Evolutionary conservation across 2,888 invertebrate genomes (phyloP), one percentile per base, ranked within the genome.

Genomic region (Operophtera brumata): DNA sequence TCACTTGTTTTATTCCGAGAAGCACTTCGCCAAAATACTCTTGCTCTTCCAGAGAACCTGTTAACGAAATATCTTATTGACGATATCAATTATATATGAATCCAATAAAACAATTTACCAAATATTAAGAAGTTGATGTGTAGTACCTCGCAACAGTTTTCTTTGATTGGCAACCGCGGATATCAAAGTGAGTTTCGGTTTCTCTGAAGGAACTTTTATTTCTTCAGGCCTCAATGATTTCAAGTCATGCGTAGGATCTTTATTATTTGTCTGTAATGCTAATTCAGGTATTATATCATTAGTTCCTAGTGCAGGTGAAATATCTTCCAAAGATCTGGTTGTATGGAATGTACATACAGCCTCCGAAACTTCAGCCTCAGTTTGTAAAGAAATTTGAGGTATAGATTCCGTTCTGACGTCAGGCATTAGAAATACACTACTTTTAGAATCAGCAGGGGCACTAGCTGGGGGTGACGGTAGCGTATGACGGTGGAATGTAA

Each of bases 401-500:
- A 71, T 48, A 6, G 58, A 56, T 46, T 61, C 50, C 6, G 51
- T 34, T 45, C 61, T 69, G 54, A 59, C 71, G 70, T 82, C 91
- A 26, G 86, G 88, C 67, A 86, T 76, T 62, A 74, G 69, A 54
- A 89, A 89, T 34, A 86, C 77, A 35, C 81, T 81, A 49, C 70
- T 71, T 64, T 73, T 76, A 10, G 71, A 67, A 64, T 88, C 87
- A 7, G 77, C 73, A 2, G 84, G 80, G 0, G 80, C 89, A 75
- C 92, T 92, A 59, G 84, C 77, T 58, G 96, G 95, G 58, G 96
- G 96, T 71, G 96, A 96, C 66, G 94, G 94, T 76, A 96, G 90
- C 49, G 96, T 96, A 79, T 96, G 95, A 58, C 94, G 90, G 84
- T 96, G 95, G 88, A 96, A 96, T 59, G 96, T 96, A 62, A 96